Conservation (phyloP, 1,140 invertebrate species). For the Gryon sp. region DNA sequence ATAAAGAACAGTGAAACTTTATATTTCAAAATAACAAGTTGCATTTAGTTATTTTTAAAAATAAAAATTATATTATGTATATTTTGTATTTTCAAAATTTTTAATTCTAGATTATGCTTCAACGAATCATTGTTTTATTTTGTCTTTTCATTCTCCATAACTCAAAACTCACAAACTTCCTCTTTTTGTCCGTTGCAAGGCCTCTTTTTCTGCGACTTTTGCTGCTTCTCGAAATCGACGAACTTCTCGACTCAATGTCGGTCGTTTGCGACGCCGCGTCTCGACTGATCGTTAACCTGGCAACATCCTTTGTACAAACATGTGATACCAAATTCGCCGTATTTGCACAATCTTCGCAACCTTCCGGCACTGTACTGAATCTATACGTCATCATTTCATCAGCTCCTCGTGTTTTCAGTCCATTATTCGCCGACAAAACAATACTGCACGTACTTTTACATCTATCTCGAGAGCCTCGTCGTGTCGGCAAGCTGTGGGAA, state of each 20-base stretch:
- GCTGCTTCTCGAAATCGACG: constrained; percentile 55
- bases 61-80: too few species aligned
- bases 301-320: constrained; percentile 75
- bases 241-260: constrained; percentile 72
- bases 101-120: too few species aligned
- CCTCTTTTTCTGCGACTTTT: constrained; percentile 59
- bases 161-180: constrained; percentile 39
- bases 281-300: constrained; percentile 70
- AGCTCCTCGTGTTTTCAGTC: not conserved
- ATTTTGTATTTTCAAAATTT: too few species aligned
- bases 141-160: too few species aligned
- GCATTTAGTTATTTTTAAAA: too few species aligned
- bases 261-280: constrained; percentile 81
- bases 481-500: constrained; percentile 67
- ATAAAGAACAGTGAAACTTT: too few species aligned
- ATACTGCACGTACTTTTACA: constrained; percentile 87
- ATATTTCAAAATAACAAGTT: too few species aligned
- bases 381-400: constrained; percentile 42
- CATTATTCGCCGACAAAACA: constrained; percentile 79
- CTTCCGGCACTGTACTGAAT: constrained; percentile 76
- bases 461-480: constrained; percentile 72
- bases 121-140: too few species aligned
- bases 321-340: constrained; percentile 73
- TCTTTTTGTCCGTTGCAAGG: constrained; percentile 18
- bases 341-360: constrained; percentile 71